Evolutionary conservation across 2,113 vertebrate species (phyloP).

Genomic region (Channa maculata): DNA sequence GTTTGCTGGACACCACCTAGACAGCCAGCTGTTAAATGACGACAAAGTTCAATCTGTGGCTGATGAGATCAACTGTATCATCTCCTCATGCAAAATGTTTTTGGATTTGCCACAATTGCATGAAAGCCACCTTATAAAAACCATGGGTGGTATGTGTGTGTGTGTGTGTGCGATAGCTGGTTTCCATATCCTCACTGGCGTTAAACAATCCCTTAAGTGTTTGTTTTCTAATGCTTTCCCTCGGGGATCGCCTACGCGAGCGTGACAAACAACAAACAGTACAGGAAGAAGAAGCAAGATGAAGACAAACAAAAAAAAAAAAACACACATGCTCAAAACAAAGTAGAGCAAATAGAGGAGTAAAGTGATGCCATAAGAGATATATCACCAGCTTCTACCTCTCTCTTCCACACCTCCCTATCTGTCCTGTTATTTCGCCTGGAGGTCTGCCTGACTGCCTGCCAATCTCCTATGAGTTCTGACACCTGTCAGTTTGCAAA

Average conservation of each 20-base stretch:
- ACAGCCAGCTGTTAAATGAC: too few relatives aligned
- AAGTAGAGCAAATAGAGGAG: conserved; percentile 54
- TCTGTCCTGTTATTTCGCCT: conserved; percentile 32
- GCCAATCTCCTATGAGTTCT: conserved; percentile 41
- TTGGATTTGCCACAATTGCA: conserved; percentile 3
- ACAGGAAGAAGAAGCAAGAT: conserved; percentile 13
- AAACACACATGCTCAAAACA: conserved; percentile 25
- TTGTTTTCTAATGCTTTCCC: conserved; percentile 6
- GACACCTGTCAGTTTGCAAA: conserved; percentile 54
- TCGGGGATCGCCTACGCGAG: too few relatives aligned
- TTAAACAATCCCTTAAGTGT: conserved; percentile 57
- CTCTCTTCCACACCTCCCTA: neutral
- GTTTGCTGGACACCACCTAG: too few relatives aligned
- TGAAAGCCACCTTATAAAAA: conserved; percentile 7
- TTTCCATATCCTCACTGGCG: conserved; percentile 34
- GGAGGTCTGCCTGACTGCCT: conserved; percentile 23
- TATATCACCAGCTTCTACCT: conserved; percentile 15
- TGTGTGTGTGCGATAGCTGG: conserved; percentile 7
- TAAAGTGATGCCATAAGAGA: conserved; percentile 53
- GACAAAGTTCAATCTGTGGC: conserved; percentile 37
- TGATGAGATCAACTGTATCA: conserved; percentile 31
- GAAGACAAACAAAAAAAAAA: neutral
- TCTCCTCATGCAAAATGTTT: conserved; percentile 29
- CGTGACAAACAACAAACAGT: conserved; percentile 44
- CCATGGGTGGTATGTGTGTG: neutral